Evolutionary conservation across 2,888 invertebrate species (phyloP), one percentile per base, ranked within the genome.

Genomic region (Ichneumoninae sp.): DNA sequence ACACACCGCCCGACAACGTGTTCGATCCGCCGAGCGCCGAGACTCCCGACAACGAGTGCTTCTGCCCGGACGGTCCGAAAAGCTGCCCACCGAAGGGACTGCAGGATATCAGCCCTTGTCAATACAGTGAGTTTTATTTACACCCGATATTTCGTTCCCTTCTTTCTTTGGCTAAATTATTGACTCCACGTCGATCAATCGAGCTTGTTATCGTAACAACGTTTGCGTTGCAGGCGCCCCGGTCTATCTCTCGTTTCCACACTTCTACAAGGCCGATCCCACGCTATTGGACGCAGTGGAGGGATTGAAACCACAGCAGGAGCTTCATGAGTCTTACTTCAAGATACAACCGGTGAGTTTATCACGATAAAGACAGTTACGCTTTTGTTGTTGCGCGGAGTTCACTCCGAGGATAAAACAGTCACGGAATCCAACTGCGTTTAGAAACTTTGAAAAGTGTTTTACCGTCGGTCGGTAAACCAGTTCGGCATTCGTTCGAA

Each of bases 81-180:
- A 95, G 94, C 78, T 97, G 97, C 88, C 96, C 97, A 0, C 95
- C 96, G 0, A 95, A 95, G 84, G 98, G 98, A 0, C 93, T 98
- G 40, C 98, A 98, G 93, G 97, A 97, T 90, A 97, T 98, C 86
- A 97, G 97, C 88, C 97, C 97, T 0, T 98, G 98, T 89, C 98
- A 98, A 93, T 98, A 96, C 91, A 97, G 98, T 97, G 92, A 95
- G 95, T 93, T 71, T 57, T 47, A 2, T 71, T 52, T 68, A 33
- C 6, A 65, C 75, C 10, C 0, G n/a, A 60, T 22, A 5, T 69
- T 47, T 4, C 57, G 1, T 69, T n/a, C 22, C 30, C 54, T 57
- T 47, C 10, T 54, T 26, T 22, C n/a, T 44, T 40, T 60, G 2
- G 40, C 40, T 13, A 52, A 40, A 52, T 76, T 47, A 19, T 65